phyloP scores from a whole-genome alignment of 2,797 vertebrate genomes.

The Chaetodon trifasciatus region DNA sequence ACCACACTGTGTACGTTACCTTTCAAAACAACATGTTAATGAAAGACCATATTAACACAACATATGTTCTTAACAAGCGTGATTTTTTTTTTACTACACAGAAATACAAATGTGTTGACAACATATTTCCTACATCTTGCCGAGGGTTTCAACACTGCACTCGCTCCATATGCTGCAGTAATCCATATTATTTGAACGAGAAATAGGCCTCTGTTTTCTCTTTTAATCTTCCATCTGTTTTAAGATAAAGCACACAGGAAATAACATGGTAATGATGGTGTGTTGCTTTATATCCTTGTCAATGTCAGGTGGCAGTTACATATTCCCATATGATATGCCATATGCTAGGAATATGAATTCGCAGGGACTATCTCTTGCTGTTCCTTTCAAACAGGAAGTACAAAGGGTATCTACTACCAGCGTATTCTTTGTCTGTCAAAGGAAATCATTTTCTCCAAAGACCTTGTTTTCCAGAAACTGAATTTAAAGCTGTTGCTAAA shows the following conservation, averaged over 20 bases:
- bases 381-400: conserved; percentile 13
- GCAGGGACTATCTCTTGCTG: conserved; percentile 20
- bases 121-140: conserved; percentile 44
- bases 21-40: conserved; percentile 37
- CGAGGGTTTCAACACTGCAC: conserved; percentile 28
- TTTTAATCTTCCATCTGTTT: conserved; percentile 74
- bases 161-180: conserved; percentile 59
- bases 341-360: conserved; percentile 72
- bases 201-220: conserved; percentile 50
- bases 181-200: conserved; percentile 61
- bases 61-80: conserved; percentile 38
- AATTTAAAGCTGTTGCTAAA: not conserved
- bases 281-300: conserved; percentile 54
- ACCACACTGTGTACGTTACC: not conserved
- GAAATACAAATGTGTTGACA: conserved; percentile 39
- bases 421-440: not conserved
- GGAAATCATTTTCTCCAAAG: conserved; percentile 7
- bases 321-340: conserved; percentile 71
- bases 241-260: conserved; percentile 51
- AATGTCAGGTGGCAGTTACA: conserved; percentile 66
- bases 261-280: conserved; percentile 40
- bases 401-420: not conserved
- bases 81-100: conserved; percentile 27
- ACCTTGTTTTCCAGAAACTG: not conserved
- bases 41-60: conserved; percentile 42